Conservation (phyloP, 2,797 vertebrate genomes). For the Limosa lapponica region DNA sequence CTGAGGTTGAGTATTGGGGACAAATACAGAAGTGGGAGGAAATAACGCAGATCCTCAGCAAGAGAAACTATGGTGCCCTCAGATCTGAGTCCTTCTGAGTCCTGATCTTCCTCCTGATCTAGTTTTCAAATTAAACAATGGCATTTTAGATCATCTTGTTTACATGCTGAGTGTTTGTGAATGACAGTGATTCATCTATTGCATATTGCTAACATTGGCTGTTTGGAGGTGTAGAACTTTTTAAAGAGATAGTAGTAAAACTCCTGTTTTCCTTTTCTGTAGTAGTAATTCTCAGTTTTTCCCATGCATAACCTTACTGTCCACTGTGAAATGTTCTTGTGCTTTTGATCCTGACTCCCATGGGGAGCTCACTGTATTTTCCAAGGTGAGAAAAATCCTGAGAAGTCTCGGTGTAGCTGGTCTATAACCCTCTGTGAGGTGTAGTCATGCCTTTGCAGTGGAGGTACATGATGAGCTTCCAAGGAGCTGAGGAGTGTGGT, state of each 20-base stretch:
- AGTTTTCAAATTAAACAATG: not conserved
- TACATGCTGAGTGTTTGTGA: not conserved
- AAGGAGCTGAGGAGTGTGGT: not conserved
- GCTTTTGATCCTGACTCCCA: not conserved
- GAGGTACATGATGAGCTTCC: not conserved
- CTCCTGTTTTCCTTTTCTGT: not conserved
- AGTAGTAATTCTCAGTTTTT: not conserved
- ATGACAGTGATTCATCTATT: not conserved
- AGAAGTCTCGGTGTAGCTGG: not conserved
- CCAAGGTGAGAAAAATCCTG: not conserved
- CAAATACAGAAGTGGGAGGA: not conserved
- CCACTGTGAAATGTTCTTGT: not conserved
- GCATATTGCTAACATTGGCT: not conserved
- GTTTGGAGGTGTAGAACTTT: not conserved
- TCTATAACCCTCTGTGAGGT: accelerated
- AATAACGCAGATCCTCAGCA: not conserved
- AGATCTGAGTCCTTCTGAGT: not conserved
- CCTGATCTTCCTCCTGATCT: not conserved
- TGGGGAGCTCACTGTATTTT: not conserved
- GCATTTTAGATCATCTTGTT: not conserved
- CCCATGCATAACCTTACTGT: not conserved
- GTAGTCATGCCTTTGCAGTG: not conserved
- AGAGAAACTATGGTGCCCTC: not conserved
- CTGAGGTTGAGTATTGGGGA: not conserved
- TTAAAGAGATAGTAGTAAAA: not conserved